Evolutionary conservation across 37 sponge, comb jelly and placozoan genomes (phyloP), one percentile per base, ranked within the genome.

Genomic region (Oopsacas minuta): DNA sequence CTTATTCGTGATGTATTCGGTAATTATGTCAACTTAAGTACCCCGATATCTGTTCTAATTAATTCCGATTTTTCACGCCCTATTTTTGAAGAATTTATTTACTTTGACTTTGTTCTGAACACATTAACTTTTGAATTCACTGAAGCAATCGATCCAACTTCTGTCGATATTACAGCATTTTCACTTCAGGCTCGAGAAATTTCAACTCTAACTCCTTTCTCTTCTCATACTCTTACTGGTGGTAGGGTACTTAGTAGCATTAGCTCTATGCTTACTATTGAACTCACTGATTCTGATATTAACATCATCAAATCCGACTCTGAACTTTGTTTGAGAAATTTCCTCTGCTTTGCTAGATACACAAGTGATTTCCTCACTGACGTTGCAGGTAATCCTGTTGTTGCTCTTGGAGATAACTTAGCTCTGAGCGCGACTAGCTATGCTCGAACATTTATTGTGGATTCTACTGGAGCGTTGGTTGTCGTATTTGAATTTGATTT

Each of bases 301-400:
- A 88, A 95, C 86, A 88, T 90, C 12, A 87, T 95, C 38, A 95
- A 92, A 36, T 38, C 38, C 35, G 86, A 85, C 1, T 20, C 23
- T 3, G 38, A 36, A n/a, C 88, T 95, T 0, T 95, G 96, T 83
- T 69, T 42, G 30, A 36, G 61, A 52, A 15, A 22, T 0, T 35
- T 39, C 3, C 83, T 38, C 36, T 95, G 96, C 83, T 91, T 75
- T 53, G 51, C 85, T 1, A 88, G 90, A 52, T 91, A 90, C 75
- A 38, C 83, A 20, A 23, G 86, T 25, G 82, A 52, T 1, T 91
- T 92, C 61, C 86, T 92, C n/a, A 34, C 83, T 38, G 96, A 95
- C 81, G 82, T 92, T 81, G 88, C 91, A 84, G 94, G 90, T 0
- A 91, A 91, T 75, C 86, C 85, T 32, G 91, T 91, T 0, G 37